Evolutionary conservation across 2,888 invertebrate genomes (phyloP), one percentile per base, ranked within the genome.

Genomic region (Homarus gammarus): DNA sequence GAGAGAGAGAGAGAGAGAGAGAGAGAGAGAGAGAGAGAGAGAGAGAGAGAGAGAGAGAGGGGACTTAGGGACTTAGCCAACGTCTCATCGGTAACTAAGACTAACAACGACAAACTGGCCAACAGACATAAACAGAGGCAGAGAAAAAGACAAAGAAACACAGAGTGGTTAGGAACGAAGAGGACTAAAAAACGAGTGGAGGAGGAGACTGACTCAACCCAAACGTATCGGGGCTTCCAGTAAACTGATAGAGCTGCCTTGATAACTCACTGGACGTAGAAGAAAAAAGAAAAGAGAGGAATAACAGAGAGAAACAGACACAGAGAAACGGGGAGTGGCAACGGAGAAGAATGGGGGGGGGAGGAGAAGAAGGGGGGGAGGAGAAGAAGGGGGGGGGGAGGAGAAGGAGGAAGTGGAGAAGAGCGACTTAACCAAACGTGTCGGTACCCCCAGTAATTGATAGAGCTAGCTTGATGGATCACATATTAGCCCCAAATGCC

Each of bases 21-120:
- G 49, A 38, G 73, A 81, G 81, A 81, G 81, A 61, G 38, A 81
- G 64, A 81, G 81, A 81, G 64, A 61, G 81, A 64, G 64, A 81
- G 64, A 64, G 27, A 81, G 81, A 64, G 40, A 64, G 81, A 64
- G 61, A 61, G 36, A 64, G 64, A 81, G 40, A 12, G n/a, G 61
- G 27, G 10, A 40, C 22, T 18, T 15, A 36, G 22, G 2, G 27
- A 15, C 18, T 22, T 75, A 27, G 64, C 27, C 31, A 64, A 31
- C 5, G 64, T 6, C 8, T n/a, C n/a, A n/a, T n/a, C n/a, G n/a
- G n/a, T n/a, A n/a, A n/a, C n/a, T n/a, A n/a, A n/a, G n/a, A n/a
- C n/a, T n/a, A n/a, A n/a, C n/a, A n/a, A n/a, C n/a, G n/a, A 27
- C 15, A 64, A 3, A 64, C 2, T 6, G 64, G 22, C 8, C 2